Conservation (phyloP, 2,113 vertebrate genomes). For the Sitta europaea region DNA sequence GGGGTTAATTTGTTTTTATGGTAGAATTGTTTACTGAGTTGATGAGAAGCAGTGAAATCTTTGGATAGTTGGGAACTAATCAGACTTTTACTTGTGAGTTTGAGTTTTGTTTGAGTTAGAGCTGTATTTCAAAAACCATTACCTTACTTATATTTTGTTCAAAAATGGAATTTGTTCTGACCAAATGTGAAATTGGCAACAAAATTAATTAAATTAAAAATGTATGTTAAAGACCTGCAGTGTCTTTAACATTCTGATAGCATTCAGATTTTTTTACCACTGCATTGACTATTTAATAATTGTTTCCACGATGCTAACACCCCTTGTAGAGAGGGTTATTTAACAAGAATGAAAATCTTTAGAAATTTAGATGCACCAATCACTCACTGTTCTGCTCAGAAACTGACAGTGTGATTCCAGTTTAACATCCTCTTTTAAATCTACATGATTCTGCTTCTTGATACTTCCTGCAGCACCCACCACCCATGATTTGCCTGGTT, state of each 20-base stretch:
- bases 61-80: background rate
- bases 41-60: background rate
- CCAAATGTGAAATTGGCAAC: background rate
- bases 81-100: background rate
- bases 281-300: background rate
- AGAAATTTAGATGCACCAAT: background rate
- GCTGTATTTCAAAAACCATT: background rate
- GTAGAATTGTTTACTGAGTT: background rate
- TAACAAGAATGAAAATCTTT: constrained; percentile 45
- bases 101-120: background rate
- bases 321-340: background rate
- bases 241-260: background rate
- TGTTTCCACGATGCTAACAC: background rate
- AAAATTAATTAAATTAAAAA: background rate
- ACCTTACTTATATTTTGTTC: background rate
- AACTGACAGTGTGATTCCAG: background rate
- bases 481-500: background rate
- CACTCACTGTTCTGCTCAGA: background rate
- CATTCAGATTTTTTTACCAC: background rate
- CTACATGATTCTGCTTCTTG: background rate
- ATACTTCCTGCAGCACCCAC: background rate
- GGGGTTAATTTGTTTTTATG: background rate
- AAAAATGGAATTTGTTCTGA: background rate
- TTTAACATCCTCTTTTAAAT: background rate
- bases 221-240: background rate